Base-by-base conservation (phyloP, 2,113 vertebrate genomes). In the Monopterus albus region DNA sequence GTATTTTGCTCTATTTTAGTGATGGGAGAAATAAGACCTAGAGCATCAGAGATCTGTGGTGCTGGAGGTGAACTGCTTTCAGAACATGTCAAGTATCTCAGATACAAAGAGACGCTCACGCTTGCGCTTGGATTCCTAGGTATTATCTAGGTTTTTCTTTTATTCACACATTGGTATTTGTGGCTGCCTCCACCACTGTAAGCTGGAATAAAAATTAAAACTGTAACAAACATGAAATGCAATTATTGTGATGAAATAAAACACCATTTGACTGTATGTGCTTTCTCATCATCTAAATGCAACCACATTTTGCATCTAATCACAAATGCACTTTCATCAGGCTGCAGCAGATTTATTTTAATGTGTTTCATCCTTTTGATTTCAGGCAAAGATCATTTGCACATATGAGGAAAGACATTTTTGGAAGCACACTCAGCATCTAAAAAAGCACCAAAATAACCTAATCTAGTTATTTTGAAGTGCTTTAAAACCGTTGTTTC, bases 161-260 rank as follows among this genome's bases (percentile, higher is more conserved):
- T 66, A 59, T 66, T 75, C 38, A 39, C 21, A 46, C 18, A 1
- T 43, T 50, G 8, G 17, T 46, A 18, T 56, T 11, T 51, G 26
- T 35, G 43, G 13, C 29, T 62, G 10, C 43, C 63, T 61, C 31
- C 42, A 52, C 47, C 25, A 38, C 20, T 21, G 25, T 9, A 28
- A 26, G 50, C 17, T 9, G 57, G 20, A 61, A 39, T 53, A 46
- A 52, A 78, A 65, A 58, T n/a, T 10, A 51, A 12, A 49, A 23
- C n/a, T n/a, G 14, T 21, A 31, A 17, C 35, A 50, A 55, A 51
- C 14, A 29, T 63, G 2, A 26, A 57, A 42, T 51, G 9, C 65
- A 57, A 78, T 64, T 45, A 45, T 64, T 71, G 9, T 38, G 38
- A 64, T 46, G 15, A 13, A 64, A 70, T 42, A 46, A 71, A 29